These are phyloP conservation scores for Pangasianodon hypophthalmus DNA, from an alignment of 2,113 vertebrate genomes.

Conservation along the genomic window DNA sequence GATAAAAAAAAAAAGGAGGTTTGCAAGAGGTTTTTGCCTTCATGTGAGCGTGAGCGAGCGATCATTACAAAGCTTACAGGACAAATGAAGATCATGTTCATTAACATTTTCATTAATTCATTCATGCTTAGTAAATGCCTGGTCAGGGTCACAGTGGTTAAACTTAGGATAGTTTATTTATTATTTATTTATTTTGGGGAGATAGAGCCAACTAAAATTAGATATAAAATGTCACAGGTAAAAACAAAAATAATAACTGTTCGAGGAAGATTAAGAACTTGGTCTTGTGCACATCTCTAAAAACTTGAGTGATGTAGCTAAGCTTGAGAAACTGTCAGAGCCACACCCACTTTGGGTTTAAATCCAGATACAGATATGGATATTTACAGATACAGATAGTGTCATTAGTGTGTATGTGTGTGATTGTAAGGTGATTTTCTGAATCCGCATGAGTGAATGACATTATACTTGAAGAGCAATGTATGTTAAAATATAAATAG, in stretches of 20 bases:
- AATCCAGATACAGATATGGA: neutral
- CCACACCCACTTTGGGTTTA: neutral
- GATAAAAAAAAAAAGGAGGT: neutral
- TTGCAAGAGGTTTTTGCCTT: too few species aligned
- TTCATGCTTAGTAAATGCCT: neutral
- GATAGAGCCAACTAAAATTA: neutral
- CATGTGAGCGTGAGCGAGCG: neutral
- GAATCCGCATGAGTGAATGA: neutral
- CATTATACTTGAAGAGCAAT: neutral
- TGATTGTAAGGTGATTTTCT: neutral
- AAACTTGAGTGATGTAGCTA: neutral
- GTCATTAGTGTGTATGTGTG: neutral
- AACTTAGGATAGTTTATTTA: neutral
- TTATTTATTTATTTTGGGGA: neutral
- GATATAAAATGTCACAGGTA: neutral
- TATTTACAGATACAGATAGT: neutral
- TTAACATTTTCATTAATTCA: neutral
- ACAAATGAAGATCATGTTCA: neutral
- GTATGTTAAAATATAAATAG: neutral
- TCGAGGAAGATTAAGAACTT: neutral
- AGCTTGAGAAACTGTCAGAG: neutral
- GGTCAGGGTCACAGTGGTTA: neutral
- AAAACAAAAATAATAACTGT: neutral
- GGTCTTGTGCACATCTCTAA: neutral
- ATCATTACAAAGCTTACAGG: neutral